Evolutionary conservation across 2,888 invertebrate species (phyloP).

Genomic region (Nomada hirtipes): DNA sequence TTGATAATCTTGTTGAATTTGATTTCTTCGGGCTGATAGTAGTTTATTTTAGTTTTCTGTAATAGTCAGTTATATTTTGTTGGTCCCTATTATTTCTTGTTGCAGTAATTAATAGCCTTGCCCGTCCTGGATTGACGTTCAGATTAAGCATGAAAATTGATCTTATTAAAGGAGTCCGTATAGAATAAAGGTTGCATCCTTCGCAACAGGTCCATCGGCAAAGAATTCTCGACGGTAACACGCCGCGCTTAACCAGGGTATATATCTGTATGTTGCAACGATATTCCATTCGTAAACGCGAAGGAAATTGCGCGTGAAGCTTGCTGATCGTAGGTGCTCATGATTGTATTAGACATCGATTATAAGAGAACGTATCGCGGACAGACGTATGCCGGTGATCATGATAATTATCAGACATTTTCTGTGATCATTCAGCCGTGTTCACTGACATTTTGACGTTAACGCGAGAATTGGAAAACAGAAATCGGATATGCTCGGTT

Average conservation of each 20-base stretch:
- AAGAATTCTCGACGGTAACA: conserved; percentile 15
- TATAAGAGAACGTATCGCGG: conserved; percentile 60
- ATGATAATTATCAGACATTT: conserved; percentile 73
- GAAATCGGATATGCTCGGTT: conserved; percentile 43
- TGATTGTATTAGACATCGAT: conserved; percentile 63
- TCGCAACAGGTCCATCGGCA: conserved; percentile 24
- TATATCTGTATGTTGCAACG: conserved; percentile 54
- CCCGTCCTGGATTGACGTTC: neutral
- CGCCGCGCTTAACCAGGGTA: conserved; percentile 16
- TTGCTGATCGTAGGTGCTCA: conserved; percentile 36
- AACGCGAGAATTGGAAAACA: conserved; percentile 58
- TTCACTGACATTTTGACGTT: conserved; percentile 78
- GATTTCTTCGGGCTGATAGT: too few relatives aligned
- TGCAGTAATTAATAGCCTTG: neutral
- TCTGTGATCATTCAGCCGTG: conserved; percentile 70
- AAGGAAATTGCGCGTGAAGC: conserved; percentile 69
- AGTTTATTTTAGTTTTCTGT: too few relatives aligned
- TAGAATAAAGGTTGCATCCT: neutral
- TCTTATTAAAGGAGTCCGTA: neutral
- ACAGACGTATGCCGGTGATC: conserved; percentile 44
- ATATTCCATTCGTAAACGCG: conserved; percentile 55
- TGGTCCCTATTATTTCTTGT: neutral
- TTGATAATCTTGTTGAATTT: too few relatives aligned
- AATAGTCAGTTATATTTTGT: neutral
- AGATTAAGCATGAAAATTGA: conserved; percentile 1